A percentile compares a stretch with the other conserved stretches of the same genome.
Evolutionary conservation across 2,888 invertebrate species (phyloP).

Genomic region (Nymphalis urticae): DNA sequence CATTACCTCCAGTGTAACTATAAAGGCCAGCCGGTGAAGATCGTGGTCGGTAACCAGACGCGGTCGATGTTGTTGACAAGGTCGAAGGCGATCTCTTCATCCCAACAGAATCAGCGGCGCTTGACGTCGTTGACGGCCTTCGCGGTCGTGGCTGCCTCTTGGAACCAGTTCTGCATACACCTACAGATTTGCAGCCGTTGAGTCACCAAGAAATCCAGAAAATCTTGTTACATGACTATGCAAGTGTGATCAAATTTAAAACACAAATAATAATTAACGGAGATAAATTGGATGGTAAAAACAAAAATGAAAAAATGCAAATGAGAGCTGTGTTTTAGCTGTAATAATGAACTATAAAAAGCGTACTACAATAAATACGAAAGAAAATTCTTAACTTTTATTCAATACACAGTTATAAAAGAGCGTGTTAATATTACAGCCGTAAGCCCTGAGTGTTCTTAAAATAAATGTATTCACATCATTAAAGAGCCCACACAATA

Average conservation of each 20-base stretch:
- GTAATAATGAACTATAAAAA: not conserved
- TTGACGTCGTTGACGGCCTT: slow-evolving; percentile 63
- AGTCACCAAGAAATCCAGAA: not conserved
- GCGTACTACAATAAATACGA: not conserved
- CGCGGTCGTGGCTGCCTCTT: slow-evolving; percentile 76
- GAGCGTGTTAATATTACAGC: slow-evolving; percentile 11
- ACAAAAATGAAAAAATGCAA: not conserved
- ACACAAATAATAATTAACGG: not conserved
- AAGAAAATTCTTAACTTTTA: no score
- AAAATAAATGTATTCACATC: not conserved
- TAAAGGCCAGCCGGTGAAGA: slow-evolving; percentile 90
- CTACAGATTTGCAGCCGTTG: slow-evolving; percentile 45
- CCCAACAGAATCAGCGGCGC: slow-evolving; percentile 54
- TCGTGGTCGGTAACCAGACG: slow-evolving; percentile 83
- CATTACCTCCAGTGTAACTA: slow-evolving; percentile 84
- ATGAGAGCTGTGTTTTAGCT: not conserved
- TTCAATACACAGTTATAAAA: not conserved
- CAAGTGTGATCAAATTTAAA: not conserved
- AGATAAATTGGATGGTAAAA: not conserved
- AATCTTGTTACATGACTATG: not conserved
- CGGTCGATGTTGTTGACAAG: slow-evolving; percentile 72
- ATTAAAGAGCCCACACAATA: not conserved
- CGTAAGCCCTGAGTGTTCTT: slow-evolving; percentile 3
- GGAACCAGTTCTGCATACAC: slow-evolving; percentile 78
- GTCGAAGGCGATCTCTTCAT: slow-evolving; percentile 70